Evolutionary conservation across 2,888 invertebrate species (phyloP).

Genomic region (Rhagonycha lutea): DNA sequence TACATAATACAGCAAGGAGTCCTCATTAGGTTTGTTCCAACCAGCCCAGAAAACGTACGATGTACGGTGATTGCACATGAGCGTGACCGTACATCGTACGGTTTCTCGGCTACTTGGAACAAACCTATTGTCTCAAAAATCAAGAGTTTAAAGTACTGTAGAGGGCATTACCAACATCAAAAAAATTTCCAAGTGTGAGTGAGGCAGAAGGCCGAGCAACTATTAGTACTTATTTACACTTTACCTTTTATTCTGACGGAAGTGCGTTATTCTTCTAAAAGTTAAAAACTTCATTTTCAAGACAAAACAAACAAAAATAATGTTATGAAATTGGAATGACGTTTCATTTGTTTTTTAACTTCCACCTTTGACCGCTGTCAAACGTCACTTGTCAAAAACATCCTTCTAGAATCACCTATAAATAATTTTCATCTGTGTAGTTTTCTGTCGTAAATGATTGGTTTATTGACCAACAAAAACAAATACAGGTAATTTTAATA

Average conservation of each 20-base stretch:
- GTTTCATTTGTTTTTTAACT: background rate
- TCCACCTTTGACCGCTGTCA: background rate
- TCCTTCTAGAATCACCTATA: background rate
- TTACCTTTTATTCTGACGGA: background rate
- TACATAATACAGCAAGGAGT: too few relatives aligned
- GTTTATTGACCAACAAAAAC: background rate
- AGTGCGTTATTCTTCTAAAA: background rate
- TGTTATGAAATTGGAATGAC: background rate
- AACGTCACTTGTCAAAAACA: background rate
- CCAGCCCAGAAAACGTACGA: too few relatives aligned
- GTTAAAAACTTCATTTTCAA: background rate
- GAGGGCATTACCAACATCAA: too few relatives aligned
- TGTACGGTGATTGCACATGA: too few relatives aligned
- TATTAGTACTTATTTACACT: too few relatives aligned
- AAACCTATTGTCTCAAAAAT: too few relatives aligned
- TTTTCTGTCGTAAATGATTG: background rate
- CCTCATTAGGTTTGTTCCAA: too few relatives aligned
- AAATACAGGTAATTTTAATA: background rate
- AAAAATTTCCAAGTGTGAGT: too few relatives aligned
- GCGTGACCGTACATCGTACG: too few relatives aligned
- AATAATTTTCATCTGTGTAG: constrained; percentile 33
- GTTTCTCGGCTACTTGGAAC: too few relatives aligned
- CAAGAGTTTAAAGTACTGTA: too few relatives aligned
- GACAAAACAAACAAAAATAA: background rate
- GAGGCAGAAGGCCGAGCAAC: too few relatives aligned